Evolutionary conservation across 2,888 invertebrate species (phyloP), one percentile per base, ranked within the genome.

Genomic region (Orchesellides sinensis): DNA sequence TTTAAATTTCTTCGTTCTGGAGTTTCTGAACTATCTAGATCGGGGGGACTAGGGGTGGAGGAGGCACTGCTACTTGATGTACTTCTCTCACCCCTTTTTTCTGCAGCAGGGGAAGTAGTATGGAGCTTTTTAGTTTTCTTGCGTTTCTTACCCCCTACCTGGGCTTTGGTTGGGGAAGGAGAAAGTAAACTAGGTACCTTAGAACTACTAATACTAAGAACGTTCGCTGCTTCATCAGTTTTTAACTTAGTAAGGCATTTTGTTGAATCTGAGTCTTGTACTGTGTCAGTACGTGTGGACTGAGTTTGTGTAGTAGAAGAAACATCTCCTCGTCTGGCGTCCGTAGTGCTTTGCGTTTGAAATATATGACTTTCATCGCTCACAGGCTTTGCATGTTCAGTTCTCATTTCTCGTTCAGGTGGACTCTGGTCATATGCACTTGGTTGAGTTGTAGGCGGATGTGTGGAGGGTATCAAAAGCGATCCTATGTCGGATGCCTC

Each of bases 1-100:
- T 96, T 96, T 54, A 96, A 91, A 88, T 95, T 94, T 88, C 94
- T 92, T 88, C 96, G 91, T 90, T 96, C 96, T 19, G 94, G 90
- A 0, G 96, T 96, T 91, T 96, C 96, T 89, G 96, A 95, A 27
- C 94, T 94, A 40, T 84, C 83, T 89, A 94, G 94, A 23, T 93
- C 93, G 2, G 88, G 88, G 4, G 89, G 88, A 63, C 88, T 88
- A 14, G 85, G 84, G 0, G 81, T 68, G 0, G 81, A 81, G 3
- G 73, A 72, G n/a, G 75, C 65, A 32, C 73, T 72, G 29, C 73
- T 79, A 25, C 54, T 61, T 6, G 66, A 66, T 19, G 21, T 63
- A 27, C 6, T 23, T 1, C 54, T 68, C 0, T 78, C 73, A 3
- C 61, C 78, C 32, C 59, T 59, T 25, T 47, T 66, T 47, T 84